Base-by-base conservation (phyloP, 35 echinoderm and acorn worm species). In the Holothuria glaberrima region DNA sequence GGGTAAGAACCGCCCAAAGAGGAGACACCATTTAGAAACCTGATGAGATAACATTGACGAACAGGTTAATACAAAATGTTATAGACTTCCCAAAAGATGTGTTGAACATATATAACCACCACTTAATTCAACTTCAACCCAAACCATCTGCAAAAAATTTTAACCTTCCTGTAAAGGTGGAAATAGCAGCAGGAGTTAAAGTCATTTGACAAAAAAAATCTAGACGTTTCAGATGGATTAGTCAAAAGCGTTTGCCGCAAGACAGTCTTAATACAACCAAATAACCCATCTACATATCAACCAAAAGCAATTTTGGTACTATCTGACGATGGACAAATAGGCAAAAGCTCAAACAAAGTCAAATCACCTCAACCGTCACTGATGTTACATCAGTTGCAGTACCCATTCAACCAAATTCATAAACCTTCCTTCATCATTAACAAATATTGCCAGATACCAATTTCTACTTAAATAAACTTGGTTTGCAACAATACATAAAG, bases 211-310 rank as follows among this genome's bases (percentile, higher is more conserved):
- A 90, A 10, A 79, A 36, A 41, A 66, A 95, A 95, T 83, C 27
- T 89, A 3, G 86, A 95, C 85, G 90, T 95, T 45, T 54, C 94
- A 75, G 90, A 95, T 92, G 94, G 90, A 89, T 72, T 95, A 9
- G 64, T 87, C n/a, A 89, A 95, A 86, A 86, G 94, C 68, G 86
- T 88, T 57, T 70, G 64, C 25, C 84, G 90, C 34, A 84, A 24
- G 35, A 46, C n/a, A n/a, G n/a, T n/a, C n/a, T n/a, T n/a, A n/a
- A 86, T 83, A 24, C 28, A 27, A 25, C 30, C n/a, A 19, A 27
- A 63, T 66, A 28, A 38, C 62, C 22, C 7, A 86, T 86, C 33
- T 20, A 56, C 79, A 31, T 28, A 82, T 10, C 29, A 66, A 34
- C 33, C 83, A 68, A 45, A 36, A 41, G 58, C 36, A 17, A 44